Conservation (phyloP, 64 coral and sea anemone genomes). For the Montipora foliosa region DNA sequence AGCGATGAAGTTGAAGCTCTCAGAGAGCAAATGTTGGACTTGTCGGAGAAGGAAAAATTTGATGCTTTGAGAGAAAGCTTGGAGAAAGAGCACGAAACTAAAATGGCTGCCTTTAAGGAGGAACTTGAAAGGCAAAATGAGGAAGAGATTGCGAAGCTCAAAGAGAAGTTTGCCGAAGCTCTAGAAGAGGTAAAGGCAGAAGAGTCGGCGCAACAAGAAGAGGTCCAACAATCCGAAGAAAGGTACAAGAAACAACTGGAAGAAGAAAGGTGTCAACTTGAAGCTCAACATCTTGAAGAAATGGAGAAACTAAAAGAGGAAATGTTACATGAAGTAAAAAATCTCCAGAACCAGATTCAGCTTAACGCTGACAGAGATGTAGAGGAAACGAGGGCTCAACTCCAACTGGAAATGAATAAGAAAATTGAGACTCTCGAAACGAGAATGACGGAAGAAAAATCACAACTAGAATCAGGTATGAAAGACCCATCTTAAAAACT, state of each 20-base stretch:
- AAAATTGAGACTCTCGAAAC: slow-evolving; percentile 39
- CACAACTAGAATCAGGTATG: slow-evolving; percentile 59
- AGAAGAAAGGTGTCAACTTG: slow-evolving; percentile 18
- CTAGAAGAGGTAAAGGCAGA: slow-evolving; percentile 44
- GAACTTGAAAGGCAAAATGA: slow-evolving; percentile 71
- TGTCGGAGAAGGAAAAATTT: slow-evolving; percentile 83
- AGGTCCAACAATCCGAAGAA: not conserved
- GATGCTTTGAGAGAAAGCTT: slow-evolving; percentile 76
- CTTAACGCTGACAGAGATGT: slow-evolving; percentile 82
- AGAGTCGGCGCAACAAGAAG: not conserved
- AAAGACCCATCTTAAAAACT: not conserved
- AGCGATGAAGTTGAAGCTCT: slow-evolving; percentile 71
- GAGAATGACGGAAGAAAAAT: slow-evolving; percentile 59
- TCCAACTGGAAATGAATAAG: slow-evolving; percentile 59
- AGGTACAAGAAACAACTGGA: slow-evolving; percentile 9
- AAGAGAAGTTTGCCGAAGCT: slow-evolving; percentile 48
- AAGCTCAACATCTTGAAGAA: slow-evolving; percentile 63
- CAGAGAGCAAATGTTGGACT: slow-evolving; percentile 77
- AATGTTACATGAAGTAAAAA: slow-evolving; percentile 61
- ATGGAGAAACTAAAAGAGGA: slow-evolving; percentile 58
- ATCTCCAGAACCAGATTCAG: slow-evolving; percentile 71
- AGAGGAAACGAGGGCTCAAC: slow-evolving; percentile 46
- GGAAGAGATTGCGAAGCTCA: slow-evolving; percentile 72
- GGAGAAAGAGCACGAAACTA: slow-evolving; percentile 63
- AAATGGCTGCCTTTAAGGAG: slow-evolving; percentile 42